Conservation (phyloP, 2,888 invertebrate genomes). For the Lissocephala sabroskyi region DNA sequence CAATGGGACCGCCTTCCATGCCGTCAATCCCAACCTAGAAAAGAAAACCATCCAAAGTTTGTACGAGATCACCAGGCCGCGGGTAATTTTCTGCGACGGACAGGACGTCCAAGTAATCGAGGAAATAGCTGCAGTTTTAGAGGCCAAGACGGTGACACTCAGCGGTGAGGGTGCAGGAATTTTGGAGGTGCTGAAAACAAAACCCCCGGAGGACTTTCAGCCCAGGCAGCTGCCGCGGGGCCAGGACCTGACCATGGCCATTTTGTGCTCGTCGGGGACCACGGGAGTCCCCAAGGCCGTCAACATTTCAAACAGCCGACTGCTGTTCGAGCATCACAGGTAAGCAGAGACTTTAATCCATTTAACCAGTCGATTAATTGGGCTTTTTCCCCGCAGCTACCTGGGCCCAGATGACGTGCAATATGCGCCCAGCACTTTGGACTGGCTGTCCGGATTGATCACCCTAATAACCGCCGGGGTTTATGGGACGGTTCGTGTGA, state of each 20-base stretch:
- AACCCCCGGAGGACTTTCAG: conserved; percentile 19
- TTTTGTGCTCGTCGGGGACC: conserved; percentile 69
- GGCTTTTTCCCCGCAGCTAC: conserved; percentile 23
- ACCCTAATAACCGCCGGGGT: conserved; percentile 41
- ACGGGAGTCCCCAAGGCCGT: conserved; percentile 68
- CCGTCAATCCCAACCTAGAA: conserved; percentile 43
- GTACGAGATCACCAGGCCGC: conserved; percentile 47
- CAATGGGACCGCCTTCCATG: conserved; percentile 54
- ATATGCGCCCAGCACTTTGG: conserved; percentile 50
- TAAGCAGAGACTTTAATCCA: conserved; percentile 4
- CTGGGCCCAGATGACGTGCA: conserved; percentile 37
- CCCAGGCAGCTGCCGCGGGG: conserved; percentile 31
- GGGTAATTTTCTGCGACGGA: conserved; percentile 53
- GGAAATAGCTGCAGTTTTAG: conserved; percentile 21
- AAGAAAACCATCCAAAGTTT: conserved; percentile 38
- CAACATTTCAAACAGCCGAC: conserved; percentile 45
- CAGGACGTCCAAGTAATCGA: conserved; percentile 40
- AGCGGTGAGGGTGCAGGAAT: conserved; percentile 26
- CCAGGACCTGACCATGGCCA: conserved; percentile 45
- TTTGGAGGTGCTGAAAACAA: conserved; percentile 24
- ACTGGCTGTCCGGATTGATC: conserved; percentile 43
- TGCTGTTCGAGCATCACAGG: conserved; percentile 41
- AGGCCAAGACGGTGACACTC: conserved; percentile 22
- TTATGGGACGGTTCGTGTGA: conserved; percentile 46
- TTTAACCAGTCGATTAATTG: neutral